Base-by-base conservation (phyloP, 2,797 vertebrate species). In the Hydrolagus colliei region DNA sequence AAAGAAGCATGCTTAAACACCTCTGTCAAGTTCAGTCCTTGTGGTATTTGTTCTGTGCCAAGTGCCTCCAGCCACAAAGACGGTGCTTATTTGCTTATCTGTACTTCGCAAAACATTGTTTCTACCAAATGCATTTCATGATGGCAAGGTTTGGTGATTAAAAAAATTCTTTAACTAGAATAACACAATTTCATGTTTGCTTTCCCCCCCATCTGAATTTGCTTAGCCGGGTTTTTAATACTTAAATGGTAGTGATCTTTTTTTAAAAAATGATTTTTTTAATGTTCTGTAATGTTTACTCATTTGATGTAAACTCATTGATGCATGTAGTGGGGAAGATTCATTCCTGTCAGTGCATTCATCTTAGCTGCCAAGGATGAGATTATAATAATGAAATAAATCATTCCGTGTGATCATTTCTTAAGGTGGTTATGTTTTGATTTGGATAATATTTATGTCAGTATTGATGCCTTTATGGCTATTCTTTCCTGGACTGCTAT, bases 361-460 rank as follows among this genome's bases (percentile, higher is more conserved):
- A 87, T 93, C 92, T 93, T 93, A 92, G 90, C 93, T 92, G 92
- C 93, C 91, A 11, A 91, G 91, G 93, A 92, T 94, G 93, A 94
- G 93, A 93, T 91, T 91, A 92, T 92, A 92, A 76, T 76, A 76
- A 87, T 87, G 91, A 93, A 94, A 94, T 95, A 93, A 94, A 90
- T 88, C 91, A 89, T 93, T 92, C 93, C 91, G 77, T 91, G 90
- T 14, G 88, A 84, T 20, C 79, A 84, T 65, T 84, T 84, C 65
- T 71, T 41, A 84, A 71, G 79, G 79, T 35, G 67, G 79, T 84
- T 84, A 84, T 11, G 79, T 84, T 84, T 84, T 84, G 35, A 84
- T 68, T 84, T 32, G 32, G 78, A 35, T 78, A 52, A 52, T 52
- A 52, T 52, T 52, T 71, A 63, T 82, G 9, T 67, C 35, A 68